phyloP scores from a whole-genome alignment of 2,888 invertebrate species.

The Tyria jacobaeae region DNA sequence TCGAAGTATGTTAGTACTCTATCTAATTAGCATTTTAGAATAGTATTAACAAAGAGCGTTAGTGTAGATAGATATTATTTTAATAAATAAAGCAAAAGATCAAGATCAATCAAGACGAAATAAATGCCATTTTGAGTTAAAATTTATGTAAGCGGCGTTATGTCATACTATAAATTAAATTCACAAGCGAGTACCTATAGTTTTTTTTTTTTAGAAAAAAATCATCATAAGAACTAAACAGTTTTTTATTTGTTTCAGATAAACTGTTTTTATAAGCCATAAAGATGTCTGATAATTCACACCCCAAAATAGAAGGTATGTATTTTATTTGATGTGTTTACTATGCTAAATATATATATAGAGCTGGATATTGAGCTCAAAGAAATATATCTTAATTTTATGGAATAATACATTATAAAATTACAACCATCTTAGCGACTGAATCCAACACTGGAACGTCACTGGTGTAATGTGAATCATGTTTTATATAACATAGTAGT shows the following conservation, averaged over 20 bases:
- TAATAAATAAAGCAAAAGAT: too few relatives aligned
- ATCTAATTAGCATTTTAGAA: too few relatives aligned
- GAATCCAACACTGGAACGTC: too few relatives aligned
- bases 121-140: neutral
- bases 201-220: neutral
- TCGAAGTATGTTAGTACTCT: too few relatives aligned
- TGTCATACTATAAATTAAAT: neutral
- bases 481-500: too few relatives aligned
- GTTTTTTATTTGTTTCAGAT: slow-evolving; percentile 57
- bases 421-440: too few relatives aligned
- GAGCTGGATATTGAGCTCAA: neutral
- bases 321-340: neutral
- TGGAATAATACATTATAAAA: neutral
- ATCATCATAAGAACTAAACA: neutral
- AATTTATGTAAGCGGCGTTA: neutral
- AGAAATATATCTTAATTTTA: neutral
- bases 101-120: neutral
- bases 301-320: slow-evolving; percentile 61
- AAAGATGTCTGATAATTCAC: slow-evolving; percentile 57
- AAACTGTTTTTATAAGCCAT: slow-evolving; percentile 30
- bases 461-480: too few relatives aligned
- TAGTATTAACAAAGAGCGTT: too few relatives aligned
- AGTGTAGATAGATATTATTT: too few relatives aligned
- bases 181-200: neutral
- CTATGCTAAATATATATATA: neutral